Percentiles rank a stretch among this genome's conserved stretches.
Conservation (phyloP, 2,113 vertebrate species). For the Turdus rufiventris region DNA sequence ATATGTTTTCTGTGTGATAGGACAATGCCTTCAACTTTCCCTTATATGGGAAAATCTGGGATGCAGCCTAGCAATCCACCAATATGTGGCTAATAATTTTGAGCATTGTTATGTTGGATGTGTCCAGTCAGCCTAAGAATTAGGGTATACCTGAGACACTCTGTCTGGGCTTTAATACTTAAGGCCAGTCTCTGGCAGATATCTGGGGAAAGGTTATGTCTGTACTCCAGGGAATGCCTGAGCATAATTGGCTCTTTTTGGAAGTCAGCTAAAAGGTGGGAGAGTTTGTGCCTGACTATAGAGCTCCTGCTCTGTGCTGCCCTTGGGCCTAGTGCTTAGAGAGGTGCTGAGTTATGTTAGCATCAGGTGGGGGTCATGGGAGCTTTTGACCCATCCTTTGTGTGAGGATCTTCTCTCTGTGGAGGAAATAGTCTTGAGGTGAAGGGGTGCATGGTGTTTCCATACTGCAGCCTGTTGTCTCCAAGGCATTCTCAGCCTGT, state of each 20-base stretch:
- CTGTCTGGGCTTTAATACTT: background rate
- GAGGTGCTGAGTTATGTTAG: background rate
- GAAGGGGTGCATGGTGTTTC: background rate
- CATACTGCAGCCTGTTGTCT: background rate
- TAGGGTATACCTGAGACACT: background rate
- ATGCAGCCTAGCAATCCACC: conserved; percentile 2
- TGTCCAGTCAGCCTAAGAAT: background rate
- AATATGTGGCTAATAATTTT: conserved; percentile 23
- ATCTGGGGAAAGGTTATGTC: background rate
- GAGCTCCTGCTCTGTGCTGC: background rate
- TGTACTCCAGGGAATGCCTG: background rate
- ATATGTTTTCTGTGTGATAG: conserved; percentile 21
- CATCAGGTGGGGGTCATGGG: background rate
- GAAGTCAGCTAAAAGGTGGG: background rate
- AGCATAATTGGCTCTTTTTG: background rate
- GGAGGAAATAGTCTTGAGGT: background rate
- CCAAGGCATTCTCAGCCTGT: background rate
- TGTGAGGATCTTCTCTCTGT: background rate
- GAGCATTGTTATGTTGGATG: background rate
- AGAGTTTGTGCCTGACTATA: background rate
- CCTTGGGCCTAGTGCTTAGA: background rate
- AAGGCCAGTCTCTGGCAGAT: background rate
- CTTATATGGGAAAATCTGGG: conserved; percentile 65
- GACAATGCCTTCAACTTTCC: conserved; percentile 55
- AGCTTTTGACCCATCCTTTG: background rate